These are phyloP conservation scores for Parasteatoda tepidariorum DNA, from an alignment of 1,140 invertebrate species.

Conservation along the genomic window DNA sequence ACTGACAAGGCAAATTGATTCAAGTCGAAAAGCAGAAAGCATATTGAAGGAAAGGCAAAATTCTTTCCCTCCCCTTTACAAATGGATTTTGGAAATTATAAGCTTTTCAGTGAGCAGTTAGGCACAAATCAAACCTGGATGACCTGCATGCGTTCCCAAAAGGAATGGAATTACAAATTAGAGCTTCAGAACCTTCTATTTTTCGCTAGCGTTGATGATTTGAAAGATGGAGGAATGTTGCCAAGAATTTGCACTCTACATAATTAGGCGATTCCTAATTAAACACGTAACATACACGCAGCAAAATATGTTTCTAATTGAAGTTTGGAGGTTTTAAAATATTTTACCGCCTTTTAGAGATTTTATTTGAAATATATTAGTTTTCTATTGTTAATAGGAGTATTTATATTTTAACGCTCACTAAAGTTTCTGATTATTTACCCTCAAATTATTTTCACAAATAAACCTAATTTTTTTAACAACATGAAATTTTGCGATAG, in stretches of 20 bases:
- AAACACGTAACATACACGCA: too few species aligned
- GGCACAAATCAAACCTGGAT: neutral
- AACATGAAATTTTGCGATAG: too few species aligned
- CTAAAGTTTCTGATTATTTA: too few species aligned
- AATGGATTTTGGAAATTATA: constrained; percentile 27
- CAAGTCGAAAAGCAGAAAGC: constrained; percentile 36
- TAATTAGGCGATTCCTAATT: too few species aligned
- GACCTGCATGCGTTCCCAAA: neutral
- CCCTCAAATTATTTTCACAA: too few species aligned
- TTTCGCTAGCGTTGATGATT: neutral
- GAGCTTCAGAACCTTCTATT: neutral
- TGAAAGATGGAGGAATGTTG: neutral
- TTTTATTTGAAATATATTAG: too few species aligned
- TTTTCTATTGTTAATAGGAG: too few species aligned
- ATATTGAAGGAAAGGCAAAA: neutral
- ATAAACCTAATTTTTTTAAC: too few species aligned
- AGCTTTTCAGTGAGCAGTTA: neutral
- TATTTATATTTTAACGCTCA: too few species aligned
- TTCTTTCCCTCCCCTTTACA: neutral
- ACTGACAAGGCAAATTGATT: constrained; percentile 53
- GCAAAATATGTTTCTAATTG: too few species aligned
- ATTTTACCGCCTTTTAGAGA: too few species aligned
- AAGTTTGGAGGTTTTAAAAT: too few species aligned
- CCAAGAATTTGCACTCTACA: neutral
- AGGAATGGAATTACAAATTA: neutral